Evolutionary conservation across 2,797 vertebrate species (phyloP), one percentile per base, ranked within the genome.

Genomic region (Thripadectes ignobilis): DNA sequence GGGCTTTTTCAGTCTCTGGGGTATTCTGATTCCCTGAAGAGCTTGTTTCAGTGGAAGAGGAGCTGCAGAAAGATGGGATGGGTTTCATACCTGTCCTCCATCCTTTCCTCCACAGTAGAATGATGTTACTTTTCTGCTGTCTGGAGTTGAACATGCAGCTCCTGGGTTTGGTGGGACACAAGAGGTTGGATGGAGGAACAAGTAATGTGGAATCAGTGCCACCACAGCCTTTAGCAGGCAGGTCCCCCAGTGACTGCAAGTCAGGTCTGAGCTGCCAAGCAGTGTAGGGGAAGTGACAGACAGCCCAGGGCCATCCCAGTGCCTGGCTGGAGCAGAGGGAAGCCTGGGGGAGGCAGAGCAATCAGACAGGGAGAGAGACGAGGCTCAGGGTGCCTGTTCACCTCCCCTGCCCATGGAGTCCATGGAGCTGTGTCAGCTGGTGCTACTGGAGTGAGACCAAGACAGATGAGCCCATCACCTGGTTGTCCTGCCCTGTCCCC

Each of bases 181-280:
- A n/a, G 14, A 54, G 52, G 39, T 11, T 8, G 46, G 22, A 10
- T 14, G 68, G 24, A 39, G 48, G 43, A 61, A 7, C 24, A 51
- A 68, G 45, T 1, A 18, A 13, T 1, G 9, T 14, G 3, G 4
- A 4, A 0, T 61, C 1, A 0, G 27, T 78, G 54, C 61, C 71
- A 58, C 22, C 1, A 0, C 57, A 57, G 68, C 24, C 45, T 43
- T 48, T 45, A 57, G 22, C 75, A 49, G 43, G 58, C 32, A 54
- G 34, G 57, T 71, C 63, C 69, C 67, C 3, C 1, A 3, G 18
- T 20, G 72, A 38, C 74, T 46, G 30, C 30, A 12, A 26, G 48
- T 24, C 1, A 1, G 68, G 72, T 57, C 81, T 55, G 65, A 79
- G 74, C 89, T 83, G 88, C 75, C 68, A 63, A 77, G 78, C 24